Base-by-base conservation (phyloP, 2,797 vertebrate genomes). In the Cyprinodon diabolis region DNA sequence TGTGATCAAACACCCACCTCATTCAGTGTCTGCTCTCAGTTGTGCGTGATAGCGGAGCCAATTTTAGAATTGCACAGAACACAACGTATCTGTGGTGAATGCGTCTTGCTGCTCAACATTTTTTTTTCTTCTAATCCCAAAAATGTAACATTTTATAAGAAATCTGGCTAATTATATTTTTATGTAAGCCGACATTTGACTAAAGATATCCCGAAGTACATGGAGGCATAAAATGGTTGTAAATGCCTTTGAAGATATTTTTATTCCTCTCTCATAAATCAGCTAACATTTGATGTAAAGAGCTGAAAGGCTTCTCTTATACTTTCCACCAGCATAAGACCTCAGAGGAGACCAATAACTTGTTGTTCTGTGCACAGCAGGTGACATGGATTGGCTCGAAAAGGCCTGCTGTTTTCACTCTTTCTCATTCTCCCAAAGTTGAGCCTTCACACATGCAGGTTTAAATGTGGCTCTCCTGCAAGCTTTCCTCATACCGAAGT, bases 11-110 rank as follows among this genome's bases (percentile, higher is more conserved):
- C 89, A 75, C 82, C 86, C 84, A 74, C 87, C 90, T 90, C 91
- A 85, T 89, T 87, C 87, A 89, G 89, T 90, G 91, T 91, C 91
- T 92, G 56, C 69, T 86, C 89, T 90, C 90, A 88, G 90, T 78
- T 66, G 65, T 82, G 63, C 75, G 74, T 89, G 75, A 90, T 80
- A 76, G 69, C 91, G 85, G 88, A 89, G 90, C 81, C 88, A 76
- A 78, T 86, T 87, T 83, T 84, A 84, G 81, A 87, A 81, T 76
- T 78, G 80, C 81, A 76, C 78, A 87, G 72, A 82, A 85, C 74
- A 81, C 76, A 79, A 82, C 80, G 67, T 79, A 80, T 85, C 74
- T 85, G 80, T 84, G 79, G 83, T 77, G 69, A 84, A 71, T 80
- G 83, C 83, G 67, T 85, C 77, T 90, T 77, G 90, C 89, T 92